phyloP scores from a whole-genome alignment of 2,888 invertebrate species.

The Drosophila buzzatii region DNA sequence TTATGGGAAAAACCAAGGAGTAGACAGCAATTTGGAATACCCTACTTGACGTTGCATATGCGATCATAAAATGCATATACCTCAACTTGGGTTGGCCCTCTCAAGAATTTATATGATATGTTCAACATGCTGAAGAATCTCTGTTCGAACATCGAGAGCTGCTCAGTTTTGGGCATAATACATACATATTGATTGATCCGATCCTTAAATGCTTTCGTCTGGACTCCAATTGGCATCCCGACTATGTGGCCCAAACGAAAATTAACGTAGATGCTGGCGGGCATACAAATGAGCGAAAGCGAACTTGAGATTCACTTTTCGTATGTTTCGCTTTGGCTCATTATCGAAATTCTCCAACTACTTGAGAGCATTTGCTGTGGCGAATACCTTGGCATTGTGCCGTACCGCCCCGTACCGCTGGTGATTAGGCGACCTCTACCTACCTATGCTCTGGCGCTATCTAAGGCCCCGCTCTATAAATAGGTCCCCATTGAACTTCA shows the following conservation, averaged over 20 bases:
- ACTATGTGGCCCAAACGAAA: conserved; percentile 13
- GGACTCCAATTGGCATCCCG: conserved; percentile 7
- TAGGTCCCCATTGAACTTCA: conserved; percentile 45
- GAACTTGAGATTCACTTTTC: conserved; percentile 32
- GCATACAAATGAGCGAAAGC: conserved; percentile 60
- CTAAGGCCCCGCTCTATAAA: conserved; percentile 55
- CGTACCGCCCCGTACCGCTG: background rate
- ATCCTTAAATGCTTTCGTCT: conserved; percentile 23
- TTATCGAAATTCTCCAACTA: conserved; percentile 47
- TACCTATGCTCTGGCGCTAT: conserved; percentile 23
- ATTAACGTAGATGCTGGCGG: conserved; percentile 11
- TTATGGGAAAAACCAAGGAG: background rate
- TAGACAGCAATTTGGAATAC: background rate
- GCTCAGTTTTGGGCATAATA: conserved; percentile 21
- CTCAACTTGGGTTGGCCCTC: background rate
- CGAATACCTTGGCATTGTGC: background rate
- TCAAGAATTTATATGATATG: conserved; percentile 28
- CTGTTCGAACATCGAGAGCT: conserved; percentile 11
- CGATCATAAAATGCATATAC: background rate
- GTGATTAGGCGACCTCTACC: background rate
- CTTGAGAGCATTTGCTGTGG: background rate
- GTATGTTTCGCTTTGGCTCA: conserved; percentile 22
- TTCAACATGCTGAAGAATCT: conserved; percentile 20
- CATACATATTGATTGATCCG: conserved; percentile 30
- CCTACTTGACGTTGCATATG: background rate